phyloP scores from a whole-genome alignment of 2,113 vertebrate genomes.

The Nestor notabilis region DNA sequence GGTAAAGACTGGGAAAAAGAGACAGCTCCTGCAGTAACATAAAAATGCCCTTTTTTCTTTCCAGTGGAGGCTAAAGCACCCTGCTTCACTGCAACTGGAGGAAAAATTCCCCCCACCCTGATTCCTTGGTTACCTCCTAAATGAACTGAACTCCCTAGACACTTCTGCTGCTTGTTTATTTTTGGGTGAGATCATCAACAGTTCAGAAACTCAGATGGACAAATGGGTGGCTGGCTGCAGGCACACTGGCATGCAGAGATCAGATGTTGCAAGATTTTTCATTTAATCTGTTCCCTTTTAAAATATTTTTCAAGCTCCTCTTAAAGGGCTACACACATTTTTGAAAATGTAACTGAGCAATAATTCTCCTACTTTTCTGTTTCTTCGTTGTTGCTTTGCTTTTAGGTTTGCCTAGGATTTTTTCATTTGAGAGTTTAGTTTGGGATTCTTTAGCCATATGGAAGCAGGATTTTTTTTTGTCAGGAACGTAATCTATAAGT shows the following conservation, averaged over 20 bases:
- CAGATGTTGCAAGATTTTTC: neutral
- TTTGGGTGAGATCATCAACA: conserved; percentile 15
- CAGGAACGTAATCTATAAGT: neutral
- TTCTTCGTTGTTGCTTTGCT: neutral
- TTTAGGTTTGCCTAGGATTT: neutral
- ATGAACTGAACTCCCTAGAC: neutral
- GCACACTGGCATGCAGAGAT: neutral
- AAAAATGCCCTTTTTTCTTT: neutral
- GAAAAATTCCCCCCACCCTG: neutral
- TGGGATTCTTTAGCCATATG: rapidly evolving
- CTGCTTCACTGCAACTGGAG: neutral
- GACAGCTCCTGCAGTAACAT: neutral
- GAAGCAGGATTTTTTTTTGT: neutral
- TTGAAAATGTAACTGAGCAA: neutral
- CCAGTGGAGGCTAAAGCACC: neutral
- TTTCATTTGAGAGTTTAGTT: neutral
- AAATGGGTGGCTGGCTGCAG: neutral
- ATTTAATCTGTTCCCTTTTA: neutral
- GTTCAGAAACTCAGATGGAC: neutral
- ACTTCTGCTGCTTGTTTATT: neutral
- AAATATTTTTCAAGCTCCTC: neutral
- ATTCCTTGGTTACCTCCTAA: neutral
- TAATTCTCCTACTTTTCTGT: neutral
- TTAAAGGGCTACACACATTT: neutral
- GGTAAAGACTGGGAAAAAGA: neutral